Conservation (phyloP, 2,113 vertebrate genomes). For the Corythaixoides concolor region DNA sequence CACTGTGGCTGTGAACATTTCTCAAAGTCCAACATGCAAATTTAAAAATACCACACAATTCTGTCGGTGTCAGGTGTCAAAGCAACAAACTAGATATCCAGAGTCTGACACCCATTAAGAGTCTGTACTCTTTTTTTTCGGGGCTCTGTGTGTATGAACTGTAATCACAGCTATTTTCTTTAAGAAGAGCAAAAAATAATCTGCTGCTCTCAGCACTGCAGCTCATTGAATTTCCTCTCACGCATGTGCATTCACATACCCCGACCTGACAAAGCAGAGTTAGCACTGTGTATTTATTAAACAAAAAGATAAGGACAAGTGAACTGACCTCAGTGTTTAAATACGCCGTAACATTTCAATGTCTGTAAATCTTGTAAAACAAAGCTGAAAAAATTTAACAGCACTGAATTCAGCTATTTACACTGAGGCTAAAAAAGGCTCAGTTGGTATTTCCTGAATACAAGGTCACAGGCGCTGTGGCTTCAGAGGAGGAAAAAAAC, state of each 20-base stretch:
- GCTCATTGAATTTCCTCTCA: slow-evolving; percentile 45
- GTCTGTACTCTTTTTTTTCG: neutral
- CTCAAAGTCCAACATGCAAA: neutral
- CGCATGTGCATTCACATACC: neutral
- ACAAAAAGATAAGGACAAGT: neutral
- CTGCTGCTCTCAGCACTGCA: slow-evolving; percentile 31
- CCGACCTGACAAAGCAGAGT: neutral
- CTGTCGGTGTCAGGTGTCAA: neutral
- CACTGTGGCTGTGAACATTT: neutral
- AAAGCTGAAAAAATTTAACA: neutral
- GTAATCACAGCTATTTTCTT: slow-evolving; percentile 6
- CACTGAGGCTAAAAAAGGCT: neutral
- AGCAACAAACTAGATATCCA: neutral
- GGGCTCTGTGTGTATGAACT: neutral
- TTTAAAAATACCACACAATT: neutral
- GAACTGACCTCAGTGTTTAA: neutral
- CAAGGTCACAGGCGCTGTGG: neutral
- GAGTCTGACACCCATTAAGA: neutral
- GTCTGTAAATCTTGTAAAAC: neutral
- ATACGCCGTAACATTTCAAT: rapidly evolving
- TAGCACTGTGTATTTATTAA: neutral
- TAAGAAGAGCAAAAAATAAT: neutral
- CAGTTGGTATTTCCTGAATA: neutral
- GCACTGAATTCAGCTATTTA: neutral
- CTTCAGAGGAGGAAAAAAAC: neutral